Evolutionary conservation across 2,797 vertebrate species (phyloP).

Genomic region (Adelosebastes latens): DNA sequence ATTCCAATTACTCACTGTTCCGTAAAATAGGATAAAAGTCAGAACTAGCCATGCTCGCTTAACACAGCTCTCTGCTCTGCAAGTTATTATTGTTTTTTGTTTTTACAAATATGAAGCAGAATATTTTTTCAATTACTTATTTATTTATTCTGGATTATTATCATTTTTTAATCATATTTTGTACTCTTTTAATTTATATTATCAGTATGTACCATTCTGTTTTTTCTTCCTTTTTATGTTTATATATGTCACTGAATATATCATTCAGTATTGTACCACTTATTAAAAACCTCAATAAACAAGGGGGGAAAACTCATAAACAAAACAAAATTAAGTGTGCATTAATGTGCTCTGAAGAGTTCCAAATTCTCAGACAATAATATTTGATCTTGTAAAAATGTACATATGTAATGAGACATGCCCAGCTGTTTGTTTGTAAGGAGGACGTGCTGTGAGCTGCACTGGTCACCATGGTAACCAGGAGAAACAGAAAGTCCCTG

Average conservation of each 20-base stretch:
- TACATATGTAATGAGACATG: not conserved
- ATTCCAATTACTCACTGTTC: not conserved
- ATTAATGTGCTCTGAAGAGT: not conserved
- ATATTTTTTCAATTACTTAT: not conserved
- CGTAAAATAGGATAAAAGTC: not conserved
- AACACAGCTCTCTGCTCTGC: not conserved
- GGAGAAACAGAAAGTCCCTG: not conserved
- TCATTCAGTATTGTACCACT: not conserved
- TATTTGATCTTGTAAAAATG: not conserved
- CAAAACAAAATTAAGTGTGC: rapidly evolving
- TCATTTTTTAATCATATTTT: not conserved
- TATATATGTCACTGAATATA: not conserved
- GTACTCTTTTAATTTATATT: not conserved
- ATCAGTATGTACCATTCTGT: not conserved
- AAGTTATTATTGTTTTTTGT: not conserved
- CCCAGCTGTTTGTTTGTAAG: not conserved
- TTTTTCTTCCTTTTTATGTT: not conserved
- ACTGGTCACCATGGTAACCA: constrained; percentile 19
- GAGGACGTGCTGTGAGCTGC: not conserved
- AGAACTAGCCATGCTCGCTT: not conserved
- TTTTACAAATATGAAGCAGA: not conserved
- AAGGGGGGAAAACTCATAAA: no score
- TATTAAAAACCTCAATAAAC: not conserved
- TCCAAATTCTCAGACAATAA: not conserved
- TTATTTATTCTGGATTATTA: not conserved